Percentiles rank a stretch among this genome's conserved stretches.
Conservation (phyloP, 2,888 invertebrate species). For the Habroteleia sp. region DNA sequence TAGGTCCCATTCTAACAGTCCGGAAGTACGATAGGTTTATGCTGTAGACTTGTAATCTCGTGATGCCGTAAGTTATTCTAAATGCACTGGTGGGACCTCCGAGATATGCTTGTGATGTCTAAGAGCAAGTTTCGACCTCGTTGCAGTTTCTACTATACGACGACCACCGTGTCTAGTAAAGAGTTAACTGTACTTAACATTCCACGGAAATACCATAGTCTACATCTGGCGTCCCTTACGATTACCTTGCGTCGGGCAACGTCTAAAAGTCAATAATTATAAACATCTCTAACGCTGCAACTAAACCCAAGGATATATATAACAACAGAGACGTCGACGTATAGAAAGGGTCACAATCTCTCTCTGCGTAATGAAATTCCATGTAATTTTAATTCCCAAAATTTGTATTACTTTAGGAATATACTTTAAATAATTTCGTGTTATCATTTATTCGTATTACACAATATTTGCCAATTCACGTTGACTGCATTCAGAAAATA, state of each 20-base stretch:
- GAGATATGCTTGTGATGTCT: slow-evolving; percentile 76
- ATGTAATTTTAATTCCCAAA: background rate
- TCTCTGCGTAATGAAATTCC: slow-evolving; percentile 36
- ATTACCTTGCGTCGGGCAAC: slow-evolving; percentile 43
- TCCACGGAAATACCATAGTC: slow-evolving; percentile 60
- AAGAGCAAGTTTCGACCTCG: slow-evolving; percentile 75
- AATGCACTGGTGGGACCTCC: slow-evolving; percentile 78
- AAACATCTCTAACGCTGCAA: slow-evolving; percentile 33
- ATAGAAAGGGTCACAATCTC: slow-evolving; percentile 15
- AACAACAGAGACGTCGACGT: background rate
- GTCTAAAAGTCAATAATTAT: slow-evolving; percentile 57
- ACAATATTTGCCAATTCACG: slow-evolving; percentile 7
- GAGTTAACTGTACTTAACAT: slow-evolving; percentile 72
- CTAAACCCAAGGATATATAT: slow-evolving; percentile 3
- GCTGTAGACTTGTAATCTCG: slow-evolving; percentile 80
- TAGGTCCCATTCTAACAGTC: slow-evolving; percentile 63
- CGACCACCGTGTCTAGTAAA: slow-evolving; percentile 65
- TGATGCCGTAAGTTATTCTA: slow-evolving; percentile 80
- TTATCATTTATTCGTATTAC: slow-evolving; percentile 1
- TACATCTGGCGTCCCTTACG: slow-evolving; percentile 60
- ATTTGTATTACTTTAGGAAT: slow-evolving; percentile 2
- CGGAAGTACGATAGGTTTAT: slow-evolving; percentile 76
- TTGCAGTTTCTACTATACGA: slow-evolving; percentile 64
- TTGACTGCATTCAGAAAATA: slow-evolving; percentile 8
- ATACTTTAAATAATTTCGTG: slow-evolving; percentile 4